A percentile compares a stretch with the other conserved stretches of the same genome.
Evolutionary conservation across 2,797 vertebrate genomes (phyloP).

Genomic region (Hozukius guyotensis): DNA sequence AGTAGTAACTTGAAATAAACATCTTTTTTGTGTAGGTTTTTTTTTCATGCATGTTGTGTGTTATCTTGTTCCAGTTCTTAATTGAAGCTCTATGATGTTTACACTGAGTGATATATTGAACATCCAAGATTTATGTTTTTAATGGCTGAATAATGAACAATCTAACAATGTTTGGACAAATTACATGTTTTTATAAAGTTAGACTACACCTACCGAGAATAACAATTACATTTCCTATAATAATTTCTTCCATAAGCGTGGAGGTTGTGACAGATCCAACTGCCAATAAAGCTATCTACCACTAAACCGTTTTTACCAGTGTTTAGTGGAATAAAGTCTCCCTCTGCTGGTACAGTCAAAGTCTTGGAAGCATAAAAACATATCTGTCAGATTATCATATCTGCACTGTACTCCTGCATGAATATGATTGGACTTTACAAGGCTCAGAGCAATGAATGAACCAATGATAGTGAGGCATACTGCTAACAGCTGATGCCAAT

Average conservation of each 20-base stretch:
- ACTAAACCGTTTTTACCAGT: background rate
- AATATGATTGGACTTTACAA: background rate
- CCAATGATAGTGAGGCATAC: background rate
- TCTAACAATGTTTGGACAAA: background rate
- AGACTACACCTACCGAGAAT: background rate
- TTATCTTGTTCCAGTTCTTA: too few species aligned
- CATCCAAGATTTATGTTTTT: background rate
- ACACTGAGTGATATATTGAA: too few species aligned
- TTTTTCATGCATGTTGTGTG: too few species aligned
- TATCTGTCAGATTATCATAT: background rate
- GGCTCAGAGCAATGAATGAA: background rate
- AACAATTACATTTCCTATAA: too few species aligned
- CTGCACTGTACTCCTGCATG: background rate
- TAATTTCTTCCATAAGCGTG: too few species aligned
- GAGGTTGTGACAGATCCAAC: background rate
- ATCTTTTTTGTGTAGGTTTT: too few species aligned
- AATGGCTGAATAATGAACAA: background rate
- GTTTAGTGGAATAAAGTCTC: background rate
- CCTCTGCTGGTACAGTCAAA: background rate
- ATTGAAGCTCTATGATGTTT: too few species aligned
- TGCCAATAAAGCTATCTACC: accelerated
- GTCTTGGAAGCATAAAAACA: background rate
- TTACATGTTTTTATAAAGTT: background rate
- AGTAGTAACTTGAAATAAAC: too few species aligned
- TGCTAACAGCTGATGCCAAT: background rate